phyloP scores from a whole-genome alignment of 1,140 invertebrate genomes.

The Gryllus bimaculatus region DNA sequence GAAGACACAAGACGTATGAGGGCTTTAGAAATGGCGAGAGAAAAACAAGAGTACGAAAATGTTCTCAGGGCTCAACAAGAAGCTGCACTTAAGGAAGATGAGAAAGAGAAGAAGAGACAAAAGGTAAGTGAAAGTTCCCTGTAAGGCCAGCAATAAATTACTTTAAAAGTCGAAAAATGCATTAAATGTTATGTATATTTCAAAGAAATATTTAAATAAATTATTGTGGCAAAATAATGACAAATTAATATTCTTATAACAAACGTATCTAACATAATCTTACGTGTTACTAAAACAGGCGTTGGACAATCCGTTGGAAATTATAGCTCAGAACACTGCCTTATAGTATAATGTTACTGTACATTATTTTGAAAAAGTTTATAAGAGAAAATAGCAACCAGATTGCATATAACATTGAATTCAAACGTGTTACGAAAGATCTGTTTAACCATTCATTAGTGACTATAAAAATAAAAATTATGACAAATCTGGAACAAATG shows the following conservation, averaged over 20 bases:
- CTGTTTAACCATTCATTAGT: no score
- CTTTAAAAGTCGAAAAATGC: not conserved
- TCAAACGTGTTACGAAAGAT: no score
- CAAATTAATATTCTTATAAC: not conserved
- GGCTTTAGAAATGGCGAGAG: conserved; percentile 48
- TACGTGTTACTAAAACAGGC: not conserved
- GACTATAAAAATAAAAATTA: no score
- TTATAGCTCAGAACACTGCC: no score
- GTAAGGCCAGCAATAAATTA: not conserved
- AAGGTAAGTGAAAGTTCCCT: not conserved
- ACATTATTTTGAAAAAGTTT: no score
- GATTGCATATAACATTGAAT: no score
- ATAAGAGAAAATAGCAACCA: no score
- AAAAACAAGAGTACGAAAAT: conserved; percentile 38
- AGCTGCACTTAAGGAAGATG: no score
- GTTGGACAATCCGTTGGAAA: no score
- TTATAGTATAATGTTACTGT: no score
- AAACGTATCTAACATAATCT: not conserved
- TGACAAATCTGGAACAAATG: no score
- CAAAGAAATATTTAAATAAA: not conserved
- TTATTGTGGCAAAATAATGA: not conserved
- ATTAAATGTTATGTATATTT: not conserved
- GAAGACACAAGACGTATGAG: conserved; percentile 39
- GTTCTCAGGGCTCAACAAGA: conserved; percentile 3
- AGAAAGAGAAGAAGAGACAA: not conserved